phyloP scores from a whole-genome alignment of 2,113 vertebrate genomes.

The Melospiza georgiana region DNA sequence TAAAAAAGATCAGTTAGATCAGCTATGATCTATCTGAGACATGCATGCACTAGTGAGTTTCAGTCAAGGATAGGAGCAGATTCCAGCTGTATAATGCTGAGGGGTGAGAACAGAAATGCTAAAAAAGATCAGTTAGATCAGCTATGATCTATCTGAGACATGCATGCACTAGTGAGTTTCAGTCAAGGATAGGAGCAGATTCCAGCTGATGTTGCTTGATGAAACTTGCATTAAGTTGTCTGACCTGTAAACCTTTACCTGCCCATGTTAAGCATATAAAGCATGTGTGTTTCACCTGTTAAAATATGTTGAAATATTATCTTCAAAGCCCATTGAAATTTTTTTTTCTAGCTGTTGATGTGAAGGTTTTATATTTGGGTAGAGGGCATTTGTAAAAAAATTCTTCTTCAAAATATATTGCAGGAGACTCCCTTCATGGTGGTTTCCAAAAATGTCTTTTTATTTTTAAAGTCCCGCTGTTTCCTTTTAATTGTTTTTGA shows the following conservation, averaged over 20 bases:
- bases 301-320: background rate
- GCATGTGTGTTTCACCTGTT: background rate
- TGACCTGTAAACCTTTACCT: background rate
- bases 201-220: background rate
- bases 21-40: background rate
- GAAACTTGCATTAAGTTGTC: background rate
- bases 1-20: background rate
- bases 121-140: background rate
- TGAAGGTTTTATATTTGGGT: background rate
- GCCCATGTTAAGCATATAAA: background rate
- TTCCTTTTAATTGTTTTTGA: conserved; percentile 23
- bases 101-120: background rate
- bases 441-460: background rate
- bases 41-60: background rate
- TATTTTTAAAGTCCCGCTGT: background rate
- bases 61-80: background rate
- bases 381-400: background rate
- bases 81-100: background rate
- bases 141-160: background rate
- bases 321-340: background rate
- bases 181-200: background rate
- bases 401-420: background rate
- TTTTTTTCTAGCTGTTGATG: background rate
- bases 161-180: background rate
- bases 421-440: background rate